A percentile compares a stretch with the other conserved stretches of the same genome.
Evolutionary conservation across 1,140 invertebrate species (phyloP).

Genomic region (Chironomus tepperi): DNA sequence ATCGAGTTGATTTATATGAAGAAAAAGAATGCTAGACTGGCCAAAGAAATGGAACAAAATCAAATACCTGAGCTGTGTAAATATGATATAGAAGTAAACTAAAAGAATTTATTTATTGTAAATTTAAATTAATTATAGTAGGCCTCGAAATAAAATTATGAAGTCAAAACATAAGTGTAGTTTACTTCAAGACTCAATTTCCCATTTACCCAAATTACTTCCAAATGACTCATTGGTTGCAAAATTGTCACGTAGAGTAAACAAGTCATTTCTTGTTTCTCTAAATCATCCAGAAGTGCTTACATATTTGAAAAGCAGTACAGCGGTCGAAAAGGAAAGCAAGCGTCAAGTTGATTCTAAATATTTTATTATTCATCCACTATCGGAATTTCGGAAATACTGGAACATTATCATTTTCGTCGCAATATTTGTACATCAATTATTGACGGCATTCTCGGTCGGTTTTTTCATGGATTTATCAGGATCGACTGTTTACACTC

Average conservation of each 20-base stretch:
- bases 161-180: constrained; percentile 32
- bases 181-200: constrained; percentile 26
- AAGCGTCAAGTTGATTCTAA: constrained; percentile 33
- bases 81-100: constrained; percentile 10
- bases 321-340: constrained; percentile 36
- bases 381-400: neutral
- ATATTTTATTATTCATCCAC: neutral
- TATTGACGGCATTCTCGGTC: neutral
- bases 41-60: neutral
- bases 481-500: neutral
- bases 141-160: constrained; percentile 1
- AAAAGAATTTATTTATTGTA: neutral
- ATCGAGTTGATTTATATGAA: neutral
- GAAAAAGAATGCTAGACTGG: neutral
- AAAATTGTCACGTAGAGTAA: constrained; percentile 27
- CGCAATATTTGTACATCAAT: neutral
- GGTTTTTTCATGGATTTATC: neutral
- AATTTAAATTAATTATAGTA: neutral
- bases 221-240: neutral
- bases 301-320: constrained; percentile 35
- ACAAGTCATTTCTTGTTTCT: constrained; percentile 28
- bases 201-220: constrained; percentile 25
- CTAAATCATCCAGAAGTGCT: constrained; percentile 31
- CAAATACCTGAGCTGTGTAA: constrained; percentile 4
- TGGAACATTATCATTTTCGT: neutral